Conservation (phyloP, 2,113 vertebrate genomes). For the Cettia cetti region DNA sequence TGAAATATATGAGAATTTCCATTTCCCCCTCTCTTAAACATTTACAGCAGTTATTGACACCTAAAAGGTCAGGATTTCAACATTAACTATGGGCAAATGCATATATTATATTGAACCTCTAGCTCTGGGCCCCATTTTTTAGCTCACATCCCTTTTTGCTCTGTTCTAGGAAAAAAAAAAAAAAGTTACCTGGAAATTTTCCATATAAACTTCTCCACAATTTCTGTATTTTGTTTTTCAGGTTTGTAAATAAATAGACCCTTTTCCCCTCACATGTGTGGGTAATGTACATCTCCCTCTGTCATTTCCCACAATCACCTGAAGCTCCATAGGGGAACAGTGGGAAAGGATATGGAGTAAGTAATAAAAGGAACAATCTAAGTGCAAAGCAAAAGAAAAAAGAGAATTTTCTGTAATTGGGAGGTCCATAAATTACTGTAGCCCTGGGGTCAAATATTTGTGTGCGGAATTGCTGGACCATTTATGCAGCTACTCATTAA, state of each 20-base stretch:
- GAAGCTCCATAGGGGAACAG: not conserved
- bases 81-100: conserved; percentile 62
- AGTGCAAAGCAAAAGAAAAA: conserved; percentile 8
- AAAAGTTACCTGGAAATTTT: not conserved
- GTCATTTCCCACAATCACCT: not conserved
- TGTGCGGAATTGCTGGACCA: conserved; percentile 43
- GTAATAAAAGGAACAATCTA: not conserved
- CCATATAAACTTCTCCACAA: not conserved
- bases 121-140: not conserved
- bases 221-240: not conserved
- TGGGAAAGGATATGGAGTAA: not conserved
- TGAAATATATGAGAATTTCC: conserved; percentile 72
- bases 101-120: not conserved
- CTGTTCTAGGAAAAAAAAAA: not conserved
- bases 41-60: conserved; percentile 71
- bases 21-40: conserved; percentile 60
- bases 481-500: conserved; percentile 58
- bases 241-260: not conserved
- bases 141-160: not conserved
- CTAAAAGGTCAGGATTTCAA: conserved; percentile 63
- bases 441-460: conserved; percentile 55
- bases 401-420: conserved; percentile 33
- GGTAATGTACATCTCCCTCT: not conserved
- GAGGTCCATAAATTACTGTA: conserved; percentile 54
- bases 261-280: not conserved